Evolutionary conservation across 2,888 invertebrate genomes (phyloP), one percentile per base, ranked within the genome.

Genomic region (Galerucella nymphaeae): DNA sequence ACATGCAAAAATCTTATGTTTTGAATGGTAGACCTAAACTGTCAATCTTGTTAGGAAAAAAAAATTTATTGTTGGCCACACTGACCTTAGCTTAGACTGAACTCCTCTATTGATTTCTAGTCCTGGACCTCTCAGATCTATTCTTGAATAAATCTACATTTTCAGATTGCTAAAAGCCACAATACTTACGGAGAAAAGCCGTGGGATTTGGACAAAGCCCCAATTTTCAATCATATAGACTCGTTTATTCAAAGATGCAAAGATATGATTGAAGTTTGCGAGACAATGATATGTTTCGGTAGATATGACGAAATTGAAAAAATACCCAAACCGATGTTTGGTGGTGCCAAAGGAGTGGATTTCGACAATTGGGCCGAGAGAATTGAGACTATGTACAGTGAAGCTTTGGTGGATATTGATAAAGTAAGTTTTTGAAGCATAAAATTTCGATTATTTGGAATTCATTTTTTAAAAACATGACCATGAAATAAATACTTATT

Each of bases 211-310:
- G 93, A 95, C 77, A 90, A 90, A 57, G 92, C 93, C n/a, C 90
- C 92, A 3, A 94, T 97, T 77, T 96, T 97, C 84, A 94, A 94
- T 81, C 94, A 96, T 82, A 89, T 96, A 14, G 94, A 96, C 85
- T 93, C 95, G 0, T 96, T 96, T 83, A 90, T 95, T 42, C 93
- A 94, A 84, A 89, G 97, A 66, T 93, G 96, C 79, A 91, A 92
- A 74, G 95, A 97, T 86, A 90, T 96, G 87, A 90, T 96, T 63
- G 94, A 96, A 87, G 93, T 97, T 18, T 96, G 96, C 83, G 93
- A 95, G 80, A 92, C 94, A 66, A 96, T 96, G 93, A 92, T 95
- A 73, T 93, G 94, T 70, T 97, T 96, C 86, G 95, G 94, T 3
- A 91, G 93, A 80, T 77, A 92, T 79, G 93, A 94, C 81, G 96